A percentile compares a stretch with the other conserved stretches of the same genome.
Conservation (phyloP, 2,888 invertebrate genomes). For the Phyllotreta striolata region DNA sequence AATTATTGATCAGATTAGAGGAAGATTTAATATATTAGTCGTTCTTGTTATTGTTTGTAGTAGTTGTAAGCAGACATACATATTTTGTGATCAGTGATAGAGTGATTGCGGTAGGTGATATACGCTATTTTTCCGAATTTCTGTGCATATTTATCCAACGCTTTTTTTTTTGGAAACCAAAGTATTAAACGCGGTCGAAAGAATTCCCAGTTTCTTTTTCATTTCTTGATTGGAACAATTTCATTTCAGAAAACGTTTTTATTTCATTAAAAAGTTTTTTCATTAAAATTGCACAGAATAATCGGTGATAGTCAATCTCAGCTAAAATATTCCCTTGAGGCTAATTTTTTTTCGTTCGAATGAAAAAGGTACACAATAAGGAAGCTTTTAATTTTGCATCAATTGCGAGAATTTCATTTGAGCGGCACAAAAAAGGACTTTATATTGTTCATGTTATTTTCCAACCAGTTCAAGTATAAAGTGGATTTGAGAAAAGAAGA, state of each 20-base stretch:
- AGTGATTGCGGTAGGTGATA: constrained; percentile 17
- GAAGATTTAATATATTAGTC: background rate
- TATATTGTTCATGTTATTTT: constrained; percentile 5
- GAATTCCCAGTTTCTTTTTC: background rate
- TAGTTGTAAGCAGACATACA: background rate
- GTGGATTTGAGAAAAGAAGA: constrained; percentile 11
- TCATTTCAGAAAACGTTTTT: too few species aligned
- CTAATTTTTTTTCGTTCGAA: constrained; percentile 1
- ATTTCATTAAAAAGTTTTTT: constrained; percentile 2
- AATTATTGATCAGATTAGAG: background rate
- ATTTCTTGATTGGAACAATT: too few species aligned
- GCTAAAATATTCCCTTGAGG: constrained; percentile 23
- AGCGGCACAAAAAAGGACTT: background rate
- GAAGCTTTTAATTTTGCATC: constrained; percentile 12
- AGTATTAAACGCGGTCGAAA: background rate
- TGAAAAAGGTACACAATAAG: background rate
- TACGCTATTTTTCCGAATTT: constrained; percentile 17
- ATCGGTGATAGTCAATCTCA: constrained; percentile 15
- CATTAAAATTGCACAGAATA: constrained; percentile 18
- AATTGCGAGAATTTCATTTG: constrained; percentile 4
- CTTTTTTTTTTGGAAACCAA: constrained; percentile 6
- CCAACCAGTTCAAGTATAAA: constrained; percentile 15
- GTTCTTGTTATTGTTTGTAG: too few species aligned
- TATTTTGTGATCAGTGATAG: constrained; percentile 8
- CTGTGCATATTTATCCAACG: constrained; percentile 9